Evolutionary conservation across 2,888 invertebrate genomes (phyloP).

Genomic region (Tribolium freemani): DNA sequence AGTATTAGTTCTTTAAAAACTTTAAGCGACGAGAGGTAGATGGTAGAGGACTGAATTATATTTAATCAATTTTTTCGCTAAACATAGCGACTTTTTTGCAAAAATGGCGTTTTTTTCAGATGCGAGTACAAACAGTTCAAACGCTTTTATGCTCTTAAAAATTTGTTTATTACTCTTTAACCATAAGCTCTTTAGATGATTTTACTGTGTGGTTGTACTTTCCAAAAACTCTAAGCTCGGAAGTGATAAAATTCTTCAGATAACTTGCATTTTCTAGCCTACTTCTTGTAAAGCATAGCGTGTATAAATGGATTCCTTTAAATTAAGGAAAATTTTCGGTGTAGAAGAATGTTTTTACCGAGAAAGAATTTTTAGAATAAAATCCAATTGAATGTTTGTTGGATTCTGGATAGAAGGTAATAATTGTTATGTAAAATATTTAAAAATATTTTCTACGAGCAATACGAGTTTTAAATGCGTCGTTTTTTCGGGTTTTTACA

Average conservation of each 20-base stretch:
- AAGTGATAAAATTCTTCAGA: slow-evolving; percentile 38
- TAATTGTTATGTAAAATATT: slow-evolving; percentile 5
- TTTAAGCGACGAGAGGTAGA: no score
- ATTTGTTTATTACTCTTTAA: no score
- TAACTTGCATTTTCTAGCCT: slow-evolving; percentile 35
- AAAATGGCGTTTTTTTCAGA: no score
- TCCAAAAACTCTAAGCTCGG: background rate
- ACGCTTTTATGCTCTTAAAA: no score
- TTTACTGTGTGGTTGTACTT: no score
- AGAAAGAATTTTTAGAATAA: slow-evolving; percentile 11
- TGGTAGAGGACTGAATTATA: no score
- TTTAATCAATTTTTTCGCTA: no score
- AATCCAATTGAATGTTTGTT: slow-evolving; percentile 2
- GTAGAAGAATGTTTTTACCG: background rate
- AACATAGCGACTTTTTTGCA: no score
- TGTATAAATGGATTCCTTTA: slow-evolving; percentile 33
- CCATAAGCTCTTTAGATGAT: no score
- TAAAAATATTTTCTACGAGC: no score
- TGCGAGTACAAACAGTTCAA: no score
- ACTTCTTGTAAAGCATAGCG: slow-evolving; percentile 34
- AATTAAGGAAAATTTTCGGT: slow-evolving; percentile 35
- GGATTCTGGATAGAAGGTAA: slow-evolving; percentile 37
- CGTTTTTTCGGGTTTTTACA: slow-evolving; percentile 44
- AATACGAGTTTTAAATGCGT: slow-evolving; percentile 48
- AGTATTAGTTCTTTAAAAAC: no score